phyloP scores from a whole-genome alignment of 2,113 vertebrate genomes.

The Acrocephalus kingi region DNA sequence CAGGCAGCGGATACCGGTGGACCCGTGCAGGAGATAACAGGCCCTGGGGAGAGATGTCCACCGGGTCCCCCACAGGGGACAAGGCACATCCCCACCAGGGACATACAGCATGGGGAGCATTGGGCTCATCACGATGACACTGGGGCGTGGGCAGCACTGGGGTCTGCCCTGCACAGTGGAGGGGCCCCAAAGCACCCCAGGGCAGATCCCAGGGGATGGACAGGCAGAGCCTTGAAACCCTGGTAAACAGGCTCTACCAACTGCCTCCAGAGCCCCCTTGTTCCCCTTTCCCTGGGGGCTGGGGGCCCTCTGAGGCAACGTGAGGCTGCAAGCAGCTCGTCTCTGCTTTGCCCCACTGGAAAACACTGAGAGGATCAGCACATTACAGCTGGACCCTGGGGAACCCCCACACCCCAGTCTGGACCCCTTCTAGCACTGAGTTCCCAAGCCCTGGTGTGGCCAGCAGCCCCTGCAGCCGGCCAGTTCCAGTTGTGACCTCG shows the following conservation, averaged over 20 bases:
- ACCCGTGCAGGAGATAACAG: neutral
- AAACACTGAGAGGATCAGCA: neutral
- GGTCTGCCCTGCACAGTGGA: neutral
- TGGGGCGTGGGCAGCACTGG: accelerated
- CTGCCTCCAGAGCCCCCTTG: accelerated
- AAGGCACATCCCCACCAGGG: neutral
- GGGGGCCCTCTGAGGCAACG: accelerated
- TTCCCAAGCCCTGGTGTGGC: neutral
- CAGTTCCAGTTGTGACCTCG: accelerated
- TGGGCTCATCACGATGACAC: neutral
- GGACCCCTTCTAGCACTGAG: neutral
- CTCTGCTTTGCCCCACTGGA: neutral
- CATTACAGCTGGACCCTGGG: accelerated
- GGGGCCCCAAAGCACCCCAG: neutral
- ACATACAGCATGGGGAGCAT: neutral
- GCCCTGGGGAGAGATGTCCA: neutral
- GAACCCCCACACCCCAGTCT: accelerated
- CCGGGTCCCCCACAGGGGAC: neutral
- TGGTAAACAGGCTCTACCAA: neutral
- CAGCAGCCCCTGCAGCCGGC: accelerated
- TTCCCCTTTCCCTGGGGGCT: neutral
- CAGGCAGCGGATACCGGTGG: neutral
- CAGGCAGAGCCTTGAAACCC: neutral
- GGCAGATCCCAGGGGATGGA: neutral
- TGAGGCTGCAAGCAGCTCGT: accelerated